Base-by-base conservation (phyloP, 2,113 vertebrate genomes). In the Calyptommatus sinebrachiatus region DNA sequence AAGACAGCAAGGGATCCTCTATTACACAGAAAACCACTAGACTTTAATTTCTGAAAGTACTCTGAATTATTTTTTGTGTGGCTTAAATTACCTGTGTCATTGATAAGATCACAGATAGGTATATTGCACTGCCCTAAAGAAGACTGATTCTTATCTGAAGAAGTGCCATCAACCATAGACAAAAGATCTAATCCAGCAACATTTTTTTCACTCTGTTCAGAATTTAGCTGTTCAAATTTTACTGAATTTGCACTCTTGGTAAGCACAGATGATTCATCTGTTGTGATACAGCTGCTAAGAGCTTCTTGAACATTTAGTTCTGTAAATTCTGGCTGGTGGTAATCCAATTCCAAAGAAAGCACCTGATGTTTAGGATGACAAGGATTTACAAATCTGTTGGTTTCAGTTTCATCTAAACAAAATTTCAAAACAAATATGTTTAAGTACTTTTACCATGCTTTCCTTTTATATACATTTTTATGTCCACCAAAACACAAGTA, bases 51-150 rank as follows among this genome's bases (percentile, higher is more conserved):
- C 1, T 89, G 91, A 87, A 94, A 89, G 71, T 92, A 95, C 80
- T 96, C 95, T 24, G 81, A 89, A 91, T 92, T 93, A 85, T 89
- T 89, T 48, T 88, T 91, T 16, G 92, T 78, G 82, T 93, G 91
- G 79, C 93, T 91, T 68, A 96, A 92, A 45, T 93, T 95, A 77
- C 95, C 95, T 0, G 95, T 97, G 89, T 98, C 97, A 62, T 89
- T 98, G 83, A 99, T 95, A 5, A 99, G 96, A 84, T 99, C 98
- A 83, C 98, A 99, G 76, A 98, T 89, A 3, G 97, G 97, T 85
- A 97, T 91, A 85, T 95, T 91, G 46, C 95, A 94, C 57, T 95
- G 89, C 35, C 96, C 94, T 6, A 94, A 94, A 1, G 92, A 94
- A 77, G 94, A 90, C 70, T 94, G 92, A 6, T 73, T 86, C 89